Evolutionary conservation across 2,797 vertebrate genomes (phyloP).

Genomic region (Chiroxiphia lanceolata): DNA sequence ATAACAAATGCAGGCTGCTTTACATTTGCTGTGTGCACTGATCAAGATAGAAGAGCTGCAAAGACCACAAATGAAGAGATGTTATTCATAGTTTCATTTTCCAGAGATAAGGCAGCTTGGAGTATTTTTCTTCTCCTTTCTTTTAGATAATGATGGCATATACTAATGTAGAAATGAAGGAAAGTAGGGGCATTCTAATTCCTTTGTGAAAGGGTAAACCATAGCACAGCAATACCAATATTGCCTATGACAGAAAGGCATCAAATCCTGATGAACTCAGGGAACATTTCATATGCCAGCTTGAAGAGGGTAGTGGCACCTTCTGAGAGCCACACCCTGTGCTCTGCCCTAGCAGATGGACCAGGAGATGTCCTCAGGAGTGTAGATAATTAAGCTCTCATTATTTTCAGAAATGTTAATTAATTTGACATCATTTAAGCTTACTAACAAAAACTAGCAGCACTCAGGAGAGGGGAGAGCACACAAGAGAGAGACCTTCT

Average conservation of each 20-base stretch:
- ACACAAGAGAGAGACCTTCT: neutral
- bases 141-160: constrained; percentile 20
- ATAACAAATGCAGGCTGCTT: constrained; percentile 16
- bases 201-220: neutral
- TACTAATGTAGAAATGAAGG: constrained; percentile 34
- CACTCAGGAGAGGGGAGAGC: neutral
- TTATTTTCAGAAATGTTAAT: neutral
- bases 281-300: neutral
- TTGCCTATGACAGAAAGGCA: neutral
- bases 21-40: neutral
- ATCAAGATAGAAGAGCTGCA: constrained; percentile 38
- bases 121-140: constrained; percentile 14
- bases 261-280: neutral
- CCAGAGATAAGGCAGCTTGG: constrained; percentile 56
- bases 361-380: neutral
- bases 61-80: constrained; percentile 16
- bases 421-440: neutral
- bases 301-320: neutral
- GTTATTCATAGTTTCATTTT: constrained; percentile 32
- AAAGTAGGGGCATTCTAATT: neutral
- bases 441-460: neutral
- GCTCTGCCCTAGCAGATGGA: neutral
- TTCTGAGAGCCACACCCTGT: neutral
- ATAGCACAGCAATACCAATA: neutral
- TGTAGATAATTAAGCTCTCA: neutral